Conservation (phyloP, 2,113 vertebrate genomes). For the Coturnix japonica region DNA sequence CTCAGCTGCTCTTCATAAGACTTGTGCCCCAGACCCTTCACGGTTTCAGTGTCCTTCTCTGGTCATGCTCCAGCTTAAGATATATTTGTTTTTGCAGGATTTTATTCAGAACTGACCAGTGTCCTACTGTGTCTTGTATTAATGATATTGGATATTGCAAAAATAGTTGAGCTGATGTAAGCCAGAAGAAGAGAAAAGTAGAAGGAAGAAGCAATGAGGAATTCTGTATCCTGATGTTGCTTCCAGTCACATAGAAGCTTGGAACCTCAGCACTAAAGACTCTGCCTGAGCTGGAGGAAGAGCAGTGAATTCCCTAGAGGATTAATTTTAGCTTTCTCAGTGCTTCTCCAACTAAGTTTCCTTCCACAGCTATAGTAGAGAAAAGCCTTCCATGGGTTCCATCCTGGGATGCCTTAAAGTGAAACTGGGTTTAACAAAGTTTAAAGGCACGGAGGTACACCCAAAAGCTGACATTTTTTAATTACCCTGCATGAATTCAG, state of each 20-base stretch:
- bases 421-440: neutral
- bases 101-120: neutral
- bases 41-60: too few relatives aligned
- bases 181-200: neutral
- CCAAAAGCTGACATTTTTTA: neutral
- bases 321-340: neutral
- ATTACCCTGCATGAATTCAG: neutral
- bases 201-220: neutral
- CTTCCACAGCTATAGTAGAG: neutral
- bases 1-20: too few relatives aligned
- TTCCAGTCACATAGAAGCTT: neutral
- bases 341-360: neutral
- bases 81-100: neutral
- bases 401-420: neutral
- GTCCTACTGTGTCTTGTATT: neutral
- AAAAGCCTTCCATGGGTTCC: neutral
- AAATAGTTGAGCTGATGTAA: neutral
- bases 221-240: neutral
- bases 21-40: too few relatives aligned
- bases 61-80: neutral
- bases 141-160: neutral
- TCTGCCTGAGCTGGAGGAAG: neutral
- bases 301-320: neutral
- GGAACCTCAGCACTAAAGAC: neutral
- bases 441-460: neutral